Evolutionary conservation across 2,113 vertebrate species (phyloP).

Genomic region (Amphilophus citrinellus): DNA sequence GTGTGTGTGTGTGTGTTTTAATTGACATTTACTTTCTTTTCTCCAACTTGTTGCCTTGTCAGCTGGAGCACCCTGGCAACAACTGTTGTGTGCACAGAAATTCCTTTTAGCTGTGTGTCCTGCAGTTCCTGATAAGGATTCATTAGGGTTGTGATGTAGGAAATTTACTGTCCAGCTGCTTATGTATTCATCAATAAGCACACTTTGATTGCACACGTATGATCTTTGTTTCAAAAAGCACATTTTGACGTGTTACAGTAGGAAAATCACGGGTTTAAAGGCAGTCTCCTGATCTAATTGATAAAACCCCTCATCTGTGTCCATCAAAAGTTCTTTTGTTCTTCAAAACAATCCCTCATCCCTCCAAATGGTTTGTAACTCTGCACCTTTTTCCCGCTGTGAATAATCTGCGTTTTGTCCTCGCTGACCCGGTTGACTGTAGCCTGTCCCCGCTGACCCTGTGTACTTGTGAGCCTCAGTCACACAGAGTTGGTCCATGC

Average conservation of each 20-base stretch:
- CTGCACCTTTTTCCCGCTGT: background rate
- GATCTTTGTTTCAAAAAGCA: background rate
- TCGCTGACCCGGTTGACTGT: background rate
- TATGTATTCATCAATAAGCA: background rate
- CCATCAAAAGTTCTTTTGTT: background rate
- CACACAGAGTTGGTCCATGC: background rate
- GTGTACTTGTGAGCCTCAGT: background rate
- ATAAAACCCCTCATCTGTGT: background rate
- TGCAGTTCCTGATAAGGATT: background rate
- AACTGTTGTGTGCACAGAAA: background rate
- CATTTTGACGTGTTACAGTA: background rate
- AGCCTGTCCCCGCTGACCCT: background rate
- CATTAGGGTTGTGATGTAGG: background rate
- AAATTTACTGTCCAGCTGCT: background rate
- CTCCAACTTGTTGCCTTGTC: background rate
- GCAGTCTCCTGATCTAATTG: background rate
- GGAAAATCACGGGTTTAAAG: background rate
- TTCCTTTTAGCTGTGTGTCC: background rate
- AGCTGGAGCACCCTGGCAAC: background rate
- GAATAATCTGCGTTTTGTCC: background rate
- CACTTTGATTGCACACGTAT: background rate
- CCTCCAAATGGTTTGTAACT: background rate
- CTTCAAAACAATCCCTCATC: background rate
- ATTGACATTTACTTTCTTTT: background rate
- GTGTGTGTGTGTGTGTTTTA: too few relatives aligned